phyloP scores from a whole-genome alignment of 2,797 vertebrate genomes.

The Gadopsis bispinosus region DNA sequence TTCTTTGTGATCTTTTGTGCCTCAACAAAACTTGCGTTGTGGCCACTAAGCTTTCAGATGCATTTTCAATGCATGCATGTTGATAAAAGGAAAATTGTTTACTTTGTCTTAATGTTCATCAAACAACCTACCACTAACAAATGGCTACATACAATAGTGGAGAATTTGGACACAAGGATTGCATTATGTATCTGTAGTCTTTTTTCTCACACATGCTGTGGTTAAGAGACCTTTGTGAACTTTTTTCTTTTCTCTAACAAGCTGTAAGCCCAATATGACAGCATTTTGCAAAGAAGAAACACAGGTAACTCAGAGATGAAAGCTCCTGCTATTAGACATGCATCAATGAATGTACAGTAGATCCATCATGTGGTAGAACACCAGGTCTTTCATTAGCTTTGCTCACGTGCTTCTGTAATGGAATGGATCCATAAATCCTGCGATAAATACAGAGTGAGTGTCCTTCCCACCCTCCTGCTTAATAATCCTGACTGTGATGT shows the following conservation, averaged over 20 bases:
- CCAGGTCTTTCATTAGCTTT: constrained; percentile 55
- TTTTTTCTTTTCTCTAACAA: constrained; percentile 39
- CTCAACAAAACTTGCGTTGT: background rate
- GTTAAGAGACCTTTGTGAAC: constrained; percentile 32
- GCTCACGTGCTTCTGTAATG: constrained; percentile 29
- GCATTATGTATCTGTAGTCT: background rate
- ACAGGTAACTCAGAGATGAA: constrained; percentile 48
- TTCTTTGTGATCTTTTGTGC: background rate
- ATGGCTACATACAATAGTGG: background rate
- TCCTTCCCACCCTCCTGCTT: constrained; percentile 8
- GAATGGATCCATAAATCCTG: constrained; percentile 49
- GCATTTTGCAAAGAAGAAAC: constrained; percentile 51
- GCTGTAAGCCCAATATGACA: constrained; percentile 39
- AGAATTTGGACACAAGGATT: background rate
- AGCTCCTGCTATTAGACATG: constrained; percentile 38
- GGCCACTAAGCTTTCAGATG: background rate
- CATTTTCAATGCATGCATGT: background rate
- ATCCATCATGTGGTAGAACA: constrained; percentile 45
- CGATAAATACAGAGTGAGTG: constrained; percentile 41
- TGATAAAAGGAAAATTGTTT: background rate
- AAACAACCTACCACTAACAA: background rate
- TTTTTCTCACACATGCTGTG: constrained; percentile 12
- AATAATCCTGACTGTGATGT: constrained; percentile 27
- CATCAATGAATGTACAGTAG: constrained; percentile 37
- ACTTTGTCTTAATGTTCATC: background rate